Evolutionary conservation across 2,113 vertebrate species (phyloP).

Genomic region (Nothoprocta perdicaria): DNA sequence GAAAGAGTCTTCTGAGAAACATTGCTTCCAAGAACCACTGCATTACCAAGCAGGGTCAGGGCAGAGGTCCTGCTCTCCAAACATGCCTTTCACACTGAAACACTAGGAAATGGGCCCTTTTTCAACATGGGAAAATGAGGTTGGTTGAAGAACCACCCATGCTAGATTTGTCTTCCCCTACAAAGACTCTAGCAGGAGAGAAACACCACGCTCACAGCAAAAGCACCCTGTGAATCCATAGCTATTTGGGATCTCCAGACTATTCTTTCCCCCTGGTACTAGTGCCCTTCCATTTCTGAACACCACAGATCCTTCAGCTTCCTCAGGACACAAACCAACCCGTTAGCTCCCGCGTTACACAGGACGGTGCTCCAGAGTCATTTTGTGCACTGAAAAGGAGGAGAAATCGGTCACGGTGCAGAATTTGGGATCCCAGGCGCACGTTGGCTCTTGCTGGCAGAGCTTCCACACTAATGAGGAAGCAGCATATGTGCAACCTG

Average conservation of each 20-base stretch:
- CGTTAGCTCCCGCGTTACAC: rapidly evolving
- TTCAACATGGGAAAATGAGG: slow-evolving; percentile 24
- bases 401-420: rapidly evolving
- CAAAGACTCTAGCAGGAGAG: neutral
- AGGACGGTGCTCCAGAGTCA: rapidly evolving
- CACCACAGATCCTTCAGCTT: neutral
- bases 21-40: neutral
- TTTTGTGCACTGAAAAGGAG: neutral
- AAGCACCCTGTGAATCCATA: neutral
- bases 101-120: neutral
- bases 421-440: rapidly evolving
- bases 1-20: slow-evolving; percentile 24
- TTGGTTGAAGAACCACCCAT: neutral
- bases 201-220: neutral
- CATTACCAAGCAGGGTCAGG: neutral
- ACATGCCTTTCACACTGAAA: neutral
- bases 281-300: neutral
- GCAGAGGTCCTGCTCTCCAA: slow-evolving; percentile 37
- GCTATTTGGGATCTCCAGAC: neutral
- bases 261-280: neutral
- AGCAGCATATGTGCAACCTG: neutral
- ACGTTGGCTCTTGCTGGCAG: rapidly evolving
- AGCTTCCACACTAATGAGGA: neutral
- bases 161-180: slow-evolving; percentile 19
- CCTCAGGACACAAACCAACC: neutral